These are phyloP conservation scores for Turdus rufiventris DNA, from an alignment of 2,113 vertebrate genomes.

Conservation along the genomic window DNA sequence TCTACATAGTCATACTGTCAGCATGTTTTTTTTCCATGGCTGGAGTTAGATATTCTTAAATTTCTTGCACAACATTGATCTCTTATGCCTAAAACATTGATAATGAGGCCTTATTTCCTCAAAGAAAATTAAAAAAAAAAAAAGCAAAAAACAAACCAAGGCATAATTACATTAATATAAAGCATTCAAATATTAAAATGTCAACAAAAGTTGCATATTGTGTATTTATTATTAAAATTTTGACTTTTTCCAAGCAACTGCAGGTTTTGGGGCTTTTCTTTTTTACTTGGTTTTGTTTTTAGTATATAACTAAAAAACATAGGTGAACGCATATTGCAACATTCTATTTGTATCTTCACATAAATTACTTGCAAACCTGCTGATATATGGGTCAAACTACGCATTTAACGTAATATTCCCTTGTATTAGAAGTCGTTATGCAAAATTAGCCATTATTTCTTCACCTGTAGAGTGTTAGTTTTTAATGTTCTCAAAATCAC, in stretches of 20 bases:
- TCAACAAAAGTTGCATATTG: background rate
- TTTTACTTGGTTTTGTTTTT: background rate
- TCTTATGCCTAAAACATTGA: background rate
- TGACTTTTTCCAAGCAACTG: background rate
- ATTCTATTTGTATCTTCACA: background rate
- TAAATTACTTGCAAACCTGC: background rate
- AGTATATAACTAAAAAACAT: background rate
- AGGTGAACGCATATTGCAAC: accelerated
- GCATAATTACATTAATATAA: background rate
- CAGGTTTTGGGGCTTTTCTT: accelerated
- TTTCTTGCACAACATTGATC: background rate
- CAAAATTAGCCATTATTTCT: background rate
- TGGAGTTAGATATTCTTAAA: background rate
- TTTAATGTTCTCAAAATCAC: background rate
- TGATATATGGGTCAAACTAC: background rate
- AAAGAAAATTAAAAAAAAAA: background rate
- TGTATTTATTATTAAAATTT: background rate
- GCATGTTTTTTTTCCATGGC: background rate
- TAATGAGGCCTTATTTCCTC: background rate
- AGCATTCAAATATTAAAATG: background rate
- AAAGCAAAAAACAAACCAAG: background rate
- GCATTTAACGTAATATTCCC: background rate
- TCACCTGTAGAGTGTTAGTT: background rate
- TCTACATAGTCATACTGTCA: background rate
- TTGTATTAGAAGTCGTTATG: background rate